Percentiles rank a stretch among this genome's conserved stretches.
Conservation (phyloP, 2,113 vertebrate species). For the Vanacampus margaritifer region DNA sequence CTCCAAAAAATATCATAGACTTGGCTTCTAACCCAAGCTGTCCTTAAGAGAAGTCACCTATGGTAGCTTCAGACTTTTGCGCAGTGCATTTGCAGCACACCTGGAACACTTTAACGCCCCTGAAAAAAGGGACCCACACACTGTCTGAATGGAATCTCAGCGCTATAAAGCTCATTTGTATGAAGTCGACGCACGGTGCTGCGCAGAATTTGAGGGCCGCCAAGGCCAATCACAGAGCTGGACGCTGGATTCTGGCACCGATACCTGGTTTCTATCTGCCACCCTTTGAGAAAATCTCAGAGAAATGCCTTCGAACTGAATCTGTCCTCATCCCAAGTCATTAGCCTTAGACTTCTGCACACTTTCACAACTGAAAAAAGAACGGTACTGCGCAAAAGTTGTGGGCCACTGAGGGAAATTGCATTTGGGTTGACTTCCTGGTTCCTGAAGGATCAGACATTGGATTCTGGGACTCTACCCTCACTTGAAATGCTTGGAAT, state of each 20-base stretch:
- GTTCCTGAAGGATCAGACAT: too few relatives aligned
- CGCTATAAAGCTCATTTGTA: slow-evolving; percentile 55
- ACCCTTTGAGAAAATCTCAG: neutral
- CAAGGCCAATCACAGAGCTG: neutral
- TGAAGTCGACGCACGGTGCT: slow-evolving; percentile 41
- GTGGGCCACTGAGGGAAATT: neutral
- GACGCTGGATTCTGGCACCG: neutral
- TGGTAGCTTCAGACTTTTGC: too few relatives aligned
- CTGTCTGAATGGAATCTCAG: slow-evolving; percentile 42
- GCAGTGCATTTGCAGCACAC: too few relatives aligned
- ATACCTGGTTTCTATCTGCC: neutral
- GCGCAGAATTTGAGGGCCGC: neutral
- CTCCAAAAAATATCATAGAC: too few relatives aligned
- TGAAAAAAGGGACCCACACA: slow-evolving; percentile 55
- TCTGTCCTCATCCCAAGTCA: neutral
- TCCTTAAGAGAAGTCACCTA: too few relatives aligned
- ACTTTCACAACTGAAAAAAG: neutral
- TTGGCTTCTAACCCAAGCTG: too few relatives aligned
- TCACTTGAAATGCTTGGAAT: slow-evolving; percentile 8
- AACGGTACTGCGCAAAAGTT: slow-evolving; percentile 7
- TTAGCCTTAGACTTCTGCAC: neutral
- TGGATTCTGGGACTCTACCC: too few relatives aligned
- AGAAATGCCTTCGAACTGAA: neutral
- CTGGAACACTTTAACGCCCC: too few relatives aligned
- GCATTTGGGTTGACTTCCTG: too few relatives aligned